Conservation (phyloP, 2,888 invertebrate species). For the Tethea ocularis region DNA sequence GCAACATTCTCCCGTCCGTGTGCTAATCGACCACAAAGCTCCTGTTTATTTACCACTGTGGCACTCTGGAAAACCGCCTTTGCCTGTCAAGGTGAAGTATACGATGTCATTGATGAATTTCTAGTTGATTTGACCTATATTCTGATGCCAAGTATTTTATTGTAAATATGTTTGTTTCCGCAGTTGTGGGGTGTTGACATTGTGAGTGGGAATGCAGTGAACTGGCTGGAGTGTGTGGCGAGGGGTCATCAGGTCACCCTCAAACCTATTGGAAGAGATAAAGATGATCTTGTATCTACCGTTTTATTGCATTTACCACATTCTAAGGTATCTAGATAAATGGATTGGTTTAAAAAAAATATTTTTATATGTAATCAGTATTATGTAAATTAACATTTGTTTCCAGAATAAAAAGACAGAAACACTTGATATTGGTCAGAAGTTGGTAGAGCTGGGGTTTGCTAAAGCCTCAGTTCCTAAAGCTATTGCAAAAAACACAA, state of each 20-base stretch:
- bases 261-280: conserved; percentile 72
- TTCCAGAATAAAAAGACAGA: conserved; percentile 71
- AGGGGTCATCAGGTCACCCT: conserved; percentile 74
- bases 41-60: conserved; percentile 81
- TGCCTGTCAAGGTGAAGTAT: conserved; percentile 77
- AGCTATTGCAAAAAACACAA: conserved; percentile 62
- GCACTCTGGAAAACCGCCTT: conserved; percentile 75
- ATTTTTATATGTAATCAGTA: not conserved
- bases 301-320: conserved; percentile 74
- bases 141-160: conserved; percentile 31
- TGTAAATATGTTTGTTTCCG: conserved; percentile 25
- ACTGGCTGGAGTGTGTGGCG: conserved; percentile 84
- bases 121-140: conserved; percentile 25
- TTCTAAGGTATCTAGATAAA: conserved; percentile 50
- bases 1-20: conserved; percentile 76
- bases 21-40: conserved; percentile 83
- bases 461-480: conserved; percentile 67
- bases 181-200: conserved; percentile 80
- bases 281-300: conserved; percentile 73
- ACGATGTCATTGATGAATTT: conserved; percentile 24
- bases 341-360: not conserved
- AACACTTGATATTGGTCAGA: conserved; percentile 72
- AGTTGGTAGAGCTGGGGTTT: conserved; percentile 76
- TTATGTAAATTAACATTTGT: conserved; percentile 18
- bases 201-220: conserved; percentile 80